phyloP scores from a whole-genome alignment of 2,113 vertebrate genomes.

The Sebastes schlegelii region DNA sequence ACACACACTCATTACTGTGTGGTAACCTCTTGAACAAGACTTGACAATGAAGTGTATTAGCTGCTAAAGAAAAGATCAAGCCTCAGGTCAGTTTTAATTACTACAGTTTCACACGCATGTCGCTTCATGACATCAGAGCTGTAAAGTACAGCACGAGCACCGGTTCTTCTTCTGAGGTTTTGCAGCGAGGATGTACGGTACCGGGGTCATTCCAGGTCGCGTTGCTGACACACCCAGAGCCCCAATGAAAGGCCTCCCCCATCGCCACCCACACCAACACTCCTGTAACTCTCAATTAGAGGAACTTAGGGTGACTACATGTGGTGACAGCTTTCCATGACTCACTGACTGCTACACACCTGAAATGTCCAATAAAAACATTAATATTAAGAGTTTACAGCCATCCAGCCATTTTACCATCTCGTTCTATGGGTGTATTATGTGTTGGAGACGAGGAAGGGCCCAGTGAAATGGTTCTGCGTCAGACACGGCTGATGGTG shows the following conservation, averaged over 20 bases:
- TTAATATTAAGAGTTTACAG: constrained; percentile 29
- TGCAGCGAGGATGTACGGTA: constrained; percentile 18
- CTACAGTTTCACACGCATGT: neutral
- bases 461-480: constrained; percentile 30
- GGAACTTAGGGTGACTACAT: constrained; percentile 45
- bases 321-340: constrained; percentile 59
- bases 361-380: constrained; percentile 58
- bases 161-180: constrained; percentile 22
- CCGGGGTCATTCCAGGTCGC: constrained; percentile 66
- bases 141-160: constrained; percentile 10
- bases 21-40: constrained; percentile 27
- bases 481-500: constrained; percentile 54
- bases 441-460: constrained; percentile 44
- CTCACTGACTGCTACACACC: constrained; percentile 59
- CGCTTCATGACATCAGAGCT: neutral
- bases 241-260: constrained; percentile 65
- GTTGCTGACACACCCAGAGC: constrained; percentile 64
- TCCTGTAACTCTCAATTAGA: constrained; percentile 64
- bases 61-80: constrained; percentile 21
- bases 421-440: constrained; percentile 23
- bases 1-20: constrained; percentile 23
- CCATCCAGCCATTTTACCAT: constrained; percentile 21
- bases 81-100: constrained; percentile 28
- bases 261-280: constrained; percentile 56
- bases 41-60: constrained; percentile 14